Evolutionary conservation across 2,113 vertebrate species (phyloP), one percentile per base, ranked within the genome.

Genomic region (Pachyramphus minor): DNA sequence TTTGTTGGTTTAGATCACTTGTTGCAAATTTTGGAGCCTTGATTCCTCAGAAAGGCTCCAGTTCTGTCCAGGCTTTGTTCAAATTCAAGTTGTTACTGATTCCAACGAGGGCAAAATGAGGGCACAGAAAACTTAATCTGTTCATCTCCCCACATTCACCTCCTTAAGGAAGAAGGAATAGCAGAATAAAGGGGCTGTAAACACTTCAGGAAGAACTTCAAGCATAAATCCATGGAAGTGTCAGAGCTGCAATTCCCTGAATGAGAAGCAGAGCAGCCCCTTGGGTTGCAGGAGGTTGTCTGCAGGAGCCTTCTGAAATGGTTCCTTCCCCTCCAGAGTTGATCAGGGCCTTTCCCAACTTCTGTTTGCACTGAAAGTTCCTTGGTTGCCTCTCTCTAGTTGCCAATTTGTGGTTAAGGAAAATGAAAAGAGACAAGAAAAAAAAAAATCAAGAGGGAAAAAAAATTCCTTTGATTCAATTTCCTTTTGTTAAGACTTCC

Each of bases 241-340:
- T 56, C 75, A 84, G 87, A 93, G 78, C 53, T 82, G 44, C 47
- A 71, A 49, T 78, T 91, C 27, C 19, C 11, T 20, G 67, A 96
- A 14, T 6, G 52, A 63, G 74, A 39, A 87, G 14, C 73, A 82
- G 91, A 78, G 35, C 74, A 63, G 77, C 18, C 14, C 47, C 66
- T 35, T 30, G 25, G 4, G 35, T 28, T 78, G 12, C 53, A 88
- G 79, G 60, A 77, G 44, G 49, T 24, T 56, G 63, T 37, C 89
- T 94, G 87, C 42, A 84, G 80, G 78, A 80, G 41, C 27, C 47
- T 41, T 95, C 60, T 93, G 89, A 80, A 93, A 89, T 72, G 90
- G 77, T 35, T 63, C 33, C 21, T 39, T 72, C 78, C 74, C 39
- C 71, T 47, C 33, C 7, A 2, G 92, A 67, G 55, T 8, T 79